A percentile compares a stretch with the other conserved stretches of the same genome.
Conservation (phyloP, 2,797 vertebrate genomes). For the Pangasius mekongensis region DNA sequence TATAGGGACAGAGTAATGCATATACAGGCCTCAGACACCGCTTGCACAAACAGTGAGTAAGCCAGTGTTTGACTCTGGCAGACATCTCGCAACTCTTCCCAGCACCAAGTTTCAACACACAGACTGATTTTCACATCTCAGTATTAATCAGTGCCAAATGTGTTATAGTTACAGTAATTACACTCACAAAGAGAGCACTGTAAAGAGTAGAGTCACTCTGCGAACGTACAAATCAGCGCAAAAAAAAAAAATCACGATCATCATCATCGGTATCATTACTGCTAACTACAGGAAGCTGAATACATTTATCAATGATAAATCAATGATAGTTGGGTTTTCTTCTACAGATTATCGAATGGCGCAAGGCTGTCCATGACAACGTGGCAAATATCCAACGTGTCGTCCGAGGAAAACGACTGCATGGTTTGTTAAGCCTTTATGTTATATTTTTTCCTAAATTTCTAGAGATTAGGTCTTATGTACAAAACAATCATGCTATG, state of each 20-base stretch:
- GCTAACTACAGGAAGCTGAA: neutral
- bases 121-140: neutral
- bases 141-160: constrained; percentile 19
- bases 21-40: constrained; percentile 39
- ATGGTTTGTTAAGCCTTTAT: neutral
- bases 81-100: constrained; percentile 31
- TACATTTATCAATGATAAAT: neutral
- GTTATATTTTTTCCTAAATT: too few relatives aligned
- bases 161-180: neutral
- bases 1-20: constrained; percentile 31
- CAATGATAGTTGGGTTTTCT: neutral
- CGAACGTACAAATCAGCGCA: neutral
- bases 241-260: neutral
- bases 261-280: neutral
- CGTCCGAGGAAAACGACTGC: neutral
- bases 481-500: neutral
- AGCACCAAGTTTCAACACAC: neutral
- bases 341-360: neutral
- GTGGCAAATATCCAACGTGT: neutral
- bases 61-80: constrained; percentile 32
- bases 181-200: neutral
- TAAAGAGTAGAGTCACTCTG: neutral
- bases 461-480: neutral
- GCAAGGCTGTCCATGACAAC: neutral
- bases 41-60: constrained; percentile 51